Evolutionary conservation across 2,113 vertebrate species (phyloP).

Genomic region (Anoplopoma fimbria): DNA sequence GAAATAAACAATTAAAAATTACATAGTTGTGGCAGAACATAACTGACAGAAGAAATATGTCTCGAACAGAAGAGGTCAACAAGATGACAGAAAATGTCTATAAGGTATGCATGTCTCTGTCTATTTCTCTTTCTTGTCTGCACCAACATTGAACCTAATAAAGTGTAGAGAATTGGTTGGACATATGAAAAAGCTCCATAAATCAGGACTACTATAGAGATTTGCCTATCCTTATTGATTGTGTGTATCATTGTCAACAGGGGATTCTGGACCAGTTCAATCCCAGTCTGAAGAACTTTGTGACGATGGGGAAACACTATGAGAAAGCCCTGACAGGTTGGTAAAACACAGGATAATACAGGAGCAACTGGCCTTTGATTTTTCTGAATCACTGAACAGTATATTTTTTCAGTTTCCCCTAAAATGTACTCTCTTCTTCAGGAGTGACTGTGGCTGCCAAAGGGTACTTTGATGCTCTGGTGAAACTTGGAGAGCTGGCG

Average conservation of each 20-base stretch:
- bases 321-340: conserved; percentile 89
- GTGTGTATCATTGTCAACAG: conserved; percentile 64
- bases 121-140: background rate
- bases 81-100: conserved; percentile 91
- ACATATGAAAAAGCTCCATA: background rate
- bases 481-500: conserved; percentile 89
- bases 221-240: background rate
- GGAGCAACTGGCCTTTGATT: background rate
- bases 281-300: conserved; percentile 90
- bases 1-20: background rate
- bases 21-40: background rate
- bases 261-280: conserved; percentile 90
- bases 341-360: conserved; percentile 1
- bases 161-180: background rate
- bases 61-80: conserved; percentile 89
- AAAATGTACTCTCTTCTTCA: conserved; percentile 56
- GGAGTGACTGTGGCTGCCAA: conserved; percentile 89
- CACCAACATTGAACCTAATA: background rate
- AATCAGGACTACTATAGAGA: too few relatives aligned
- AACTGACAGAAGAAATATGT: conserved; percentile 77
- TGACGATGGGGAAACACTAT: conserved; percentile 89
- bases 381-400: background rate
- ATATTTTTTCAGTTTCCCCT: background rate
- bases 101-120: conserved; percentile 76
- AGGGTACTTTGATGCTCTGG: conserved; percentile 90